A percentile compares a stretch with the other conserved stretches of the same genome.
phyloP scores from a whole-genome alignment of 2,888 invertebrate species.

The Acanthosepion pharaonis region DNA sequence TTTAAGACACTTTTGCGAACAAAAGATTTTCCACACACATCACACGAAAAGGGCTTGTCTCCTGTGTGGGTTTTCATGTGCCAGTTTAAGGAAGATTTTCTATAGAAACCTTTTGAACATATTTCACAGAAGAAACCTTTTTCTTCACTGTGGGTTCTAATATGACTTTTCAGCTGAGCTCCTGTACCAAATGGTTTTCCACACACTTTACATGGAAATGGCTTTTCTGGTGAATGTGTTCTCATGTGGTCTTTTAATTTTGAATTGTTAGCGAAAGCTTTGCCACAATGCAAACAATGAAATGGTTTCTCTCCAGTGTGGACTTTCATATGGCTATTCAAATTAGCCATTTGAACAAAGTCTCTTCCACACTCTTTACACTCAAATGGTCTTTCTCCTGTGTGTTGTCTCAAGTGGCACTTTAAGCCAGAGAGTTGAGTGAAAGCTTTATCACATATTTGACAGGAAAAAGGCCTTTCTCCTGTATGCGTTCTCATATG shows the following conservation, averaged over 20 bases:
- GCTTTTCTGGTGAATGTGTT: neutral
- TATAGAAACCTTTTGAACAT: neutral
- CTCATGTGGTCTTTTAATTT: neutral
- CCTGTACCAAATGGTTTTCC: neutral
- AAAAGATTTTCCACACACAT: neutral
- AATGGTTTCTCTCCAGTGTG: neutral
- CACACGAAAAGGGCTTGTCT: neutral
- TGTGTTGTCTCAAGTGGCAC: neutral
- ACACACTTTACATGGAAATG: neutral
- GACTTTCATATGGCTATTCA: neutral
- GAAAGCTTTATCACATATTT: neutral
- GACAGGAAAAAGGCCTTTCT: neutral
- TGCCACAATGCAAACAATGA: neutral
- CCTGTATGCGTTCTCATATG: neutral
- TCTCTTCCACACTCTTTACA: neutral
- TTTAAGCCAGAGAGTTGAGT: neutral
- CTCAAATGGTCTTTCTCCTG: neutral
- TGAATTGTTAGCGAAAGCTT: neutral
- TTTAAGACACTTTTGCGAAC: neutral
- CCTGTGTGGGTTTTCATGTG: neutral
- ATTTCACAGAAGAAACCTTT: neutral
- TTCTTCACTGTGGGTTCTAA: neutral
- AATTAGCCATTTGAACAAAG: neutral
- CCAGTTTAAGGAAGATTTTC: neutral
- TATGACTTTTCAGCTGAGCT: neutral